Evolutionary conservation across 2,888 invertebrate genomes (phyloP), one percentile per base, ranked within the genome.

Genomic region (Caenorhabditis angaria): DNA sequence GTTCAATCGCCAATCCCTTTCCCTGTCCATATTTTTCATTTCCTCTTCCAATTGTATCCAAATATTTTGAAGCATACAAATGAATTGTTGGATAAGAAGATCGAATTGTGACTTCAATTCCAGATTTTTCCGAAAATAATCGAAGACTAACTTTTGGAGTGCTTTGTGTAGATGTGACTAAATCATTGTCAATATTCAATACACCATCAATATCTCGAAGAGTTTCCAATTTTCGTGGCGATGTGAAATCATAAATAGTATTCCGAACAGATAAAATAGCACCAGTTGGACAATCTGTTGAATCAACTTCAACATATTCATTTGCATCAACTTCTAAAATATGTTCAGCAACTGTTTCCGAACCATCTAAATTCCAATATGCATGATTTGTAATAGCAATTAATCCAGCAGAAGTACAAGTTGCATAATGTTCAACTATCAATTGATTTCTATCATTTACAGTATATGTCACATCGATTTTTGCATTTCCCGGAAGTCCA

Each of bases 281-380:
- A 57, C 79, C 80, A 48, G 71, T 80, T n/a, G 77, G 73, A 22
- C 75, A 73, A 20, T 28, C 59, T 0, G 57, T 65, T 6, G 69
- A 72, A 50, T 78, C 80, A 0, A 71, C 65, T 20, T 77, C 77
- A 35, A 80, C 72, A 48, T 69, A 77, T 28, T 63, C 61, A 3
- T 60, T 58, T 0, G 82, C 70, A 28, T 61, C 59, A 28, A 82
- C 61, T 22, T 70, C 61, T 14, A 82, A 48, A 29, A 27, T 53
- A 51, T 76, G 78, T 20, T 78, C 72, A 3, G 20, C 8, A 24
- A 77, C 60, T 20, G 61, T 56, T 10, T 74, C 77, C n/a, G 72
- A 64, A n/a, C 76, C 79, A 64, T 82, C 80, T 2, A 82, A 65
- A 58, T 78, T 80, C 79, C 79, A 82, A 59, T 80, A 82, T 20